Base-by-base conservation (phyloP, 1,140 invertebrate genomes). In the Cheumatopsyche charites region DNA sequence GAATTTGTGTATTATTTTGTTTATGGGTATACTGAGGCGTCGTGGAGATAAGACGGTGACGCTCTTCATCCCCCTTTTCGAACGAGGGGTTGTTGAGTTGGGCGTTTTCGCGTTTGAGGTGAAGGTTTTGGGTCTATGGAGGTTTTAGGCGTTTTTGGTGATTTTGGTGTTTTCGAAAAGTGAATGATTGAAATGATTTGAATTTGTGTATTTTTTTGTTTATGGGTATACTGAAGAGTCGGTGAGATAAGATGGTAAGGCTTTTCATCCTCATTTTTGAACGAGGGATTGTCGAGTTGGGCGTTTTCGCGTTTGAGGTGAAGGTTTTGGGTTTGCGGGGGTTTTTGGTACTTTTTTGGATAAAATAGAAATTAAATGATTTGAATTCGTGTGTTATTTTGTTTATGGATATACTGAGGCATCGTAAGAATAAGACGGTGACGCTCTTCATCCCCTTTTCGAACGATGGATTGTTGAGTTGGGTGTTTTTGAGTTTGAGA, bases 111-210 rank as follows among this genome's bases (percentile, higher is more conserved):
- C n/a, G 21, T 36, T 36, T 9, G 29, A 9, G 29, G 3, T 36
- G 29, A 36, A n/a, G n/a, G n/a, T n/a, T n/a, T 36, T 36, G 29
- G 29, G n/a, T n/a, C n/a, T 36, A 4, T 36, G 29, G 29, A 36
- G 29, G 29, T 36, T 36, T 36, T 36, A n/a, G n/a, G n/a, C n/a
- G n/a, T n/a, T n/a, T n/a, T n/a, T n/a, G n/a, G n/a, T n/a, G n/a
- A n/a, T n/a, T n/a, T n/a, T n/a, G n/a, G n/a, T n/a, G n/a, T n/a
- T n/a, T n/a, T n/a, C n/a, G n/a, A n/a, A n/a, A n/a, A n/a, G n/a
- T n/a, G n/a, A n/a, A n/a, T n/a, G n/a, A n/a, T n/a, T n/a, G 66
- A 68, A 55, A 68, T 45, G 66, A 55, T 68, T 55, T 29, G 42
- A 36, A 55, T 52, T 68, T 68, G 26, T 36, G 17, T 55, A 41